Conservation (phyloP, 2,888 invertebrate species). For the Cosmorhoe ocellata region DNA sequence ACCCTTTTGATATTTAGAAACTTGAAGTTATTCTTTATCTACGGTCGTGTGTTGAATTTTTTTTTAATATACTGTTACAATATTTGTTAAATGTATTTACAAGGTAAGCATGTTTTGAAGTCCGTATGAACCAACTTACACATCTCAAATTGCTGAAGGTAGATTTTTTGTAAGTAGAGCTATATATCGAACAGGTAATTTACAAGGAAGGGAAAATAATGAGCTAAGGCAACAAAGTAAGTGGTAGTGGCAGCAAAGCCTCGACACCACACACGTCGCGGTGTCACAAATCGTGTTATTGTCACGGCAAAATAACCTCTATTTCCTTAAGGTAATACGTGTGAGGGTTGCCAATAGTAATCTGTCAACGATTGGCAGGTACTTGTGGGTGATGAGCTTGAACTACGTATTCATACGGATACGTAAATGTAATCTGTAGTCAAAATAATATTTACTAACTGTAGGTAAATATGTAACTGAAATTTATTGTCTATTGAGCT, state of each 20-base stretch:
- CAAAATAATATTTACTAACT: no score
- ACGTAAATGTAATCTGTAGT: not conserved
- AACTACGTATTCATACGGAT: conserved; percentile 1
- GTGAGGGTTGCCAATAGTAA: conserved; percentile 36
- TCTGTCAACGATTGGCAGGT: conserved; percentile 52
- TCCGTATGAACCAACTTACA: no score
- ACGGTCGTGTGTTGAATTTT: no score
- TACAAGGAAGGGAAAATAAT: not conserved
- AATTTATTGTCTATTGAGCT: no score
- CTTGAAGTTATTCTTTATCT: not conserved
- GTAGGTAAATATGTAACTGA: no score
- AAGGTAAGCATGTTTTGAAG: no score
- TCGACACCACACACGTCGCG: not conserved
- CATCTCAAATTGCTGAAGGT: no score
- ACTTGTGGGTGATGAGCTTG: conserved; percentile 29
- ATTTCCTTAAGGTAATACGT: conserved; percentile 10
- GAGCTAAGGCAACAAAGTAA: conserved; percentile 5
- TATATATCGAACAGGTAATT: not conserved
- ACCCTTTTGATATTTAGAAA: conserved; percentile 1
- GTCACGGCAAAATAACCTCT: conserved; percentile 13
- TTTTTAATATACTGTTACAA: no score
- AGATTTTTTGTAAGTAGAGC: not conserved
- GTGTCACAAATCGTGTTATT: conserved; percentile 5
- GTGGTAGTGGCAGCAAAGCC: not conserved
- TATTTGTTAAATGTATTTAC: no score